Evolutionary conservation across 2,888 invertebrate species (phyloP).

Genomic region (Nomada lathburiana): DNA sequence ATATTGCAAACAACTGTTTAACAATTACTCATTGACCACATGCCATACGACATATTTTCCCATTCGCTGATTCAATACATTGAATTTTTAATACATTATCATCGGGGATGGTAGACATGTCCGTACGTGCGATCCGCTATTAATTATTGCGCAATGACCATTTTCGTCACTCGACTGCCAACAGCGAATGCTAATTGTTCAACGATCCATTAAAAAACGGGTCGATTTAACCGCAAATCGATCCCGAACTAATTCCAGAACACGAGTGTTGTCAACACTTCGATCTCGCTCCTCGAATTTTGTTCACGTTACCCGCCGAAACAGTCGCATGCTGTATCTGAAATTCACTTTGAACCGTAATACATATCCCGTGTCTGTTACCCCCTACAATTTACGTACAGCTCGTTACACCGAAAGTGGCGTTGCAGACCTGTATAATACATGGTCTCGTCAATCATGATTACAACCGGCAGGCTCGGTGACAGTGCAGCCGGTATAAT

Average conservation of each 20-base stretch:
- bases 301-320: background rate
- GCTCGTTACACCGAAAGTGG: conserved; percentile 55
- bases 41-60: too few relatives aligned
- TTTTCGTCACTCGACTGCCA: background rate
- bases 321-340: background rate
- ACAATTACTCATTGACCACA: too few relatives aligned
- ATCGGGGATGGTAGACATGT: too few relatives aligned
- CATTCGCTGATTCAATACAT: too few relatives aligned
- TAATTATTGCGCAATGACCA: too few relatives aligned
- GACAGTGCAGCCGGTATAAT: conserved; percentile 58
- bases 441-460: conserved; percentile 72
- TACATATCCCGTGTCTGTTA: background rate
- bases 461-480: conserved; percentile 58
- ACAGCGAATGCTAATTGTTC: conserved; percentile 7
- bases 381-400: conserved; percentile 40
- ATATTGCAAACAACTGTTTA: too few relatives aligned
- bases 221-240: background rate
- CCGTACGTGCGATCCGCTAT: too few relatives aligned
- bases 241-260: background rate
- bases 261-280: background rate
- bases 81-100: too few relatives aligned
- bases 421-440: conserved; percentile 59
- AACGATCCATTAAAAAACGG: background rate
- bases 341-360: background rate
- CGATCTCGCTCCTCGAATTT: background rate